phyloP scores from a whole-genome alignment of 2,797 vertebrate genomes.

The Odontamblyopus lacepedii region DNA sequence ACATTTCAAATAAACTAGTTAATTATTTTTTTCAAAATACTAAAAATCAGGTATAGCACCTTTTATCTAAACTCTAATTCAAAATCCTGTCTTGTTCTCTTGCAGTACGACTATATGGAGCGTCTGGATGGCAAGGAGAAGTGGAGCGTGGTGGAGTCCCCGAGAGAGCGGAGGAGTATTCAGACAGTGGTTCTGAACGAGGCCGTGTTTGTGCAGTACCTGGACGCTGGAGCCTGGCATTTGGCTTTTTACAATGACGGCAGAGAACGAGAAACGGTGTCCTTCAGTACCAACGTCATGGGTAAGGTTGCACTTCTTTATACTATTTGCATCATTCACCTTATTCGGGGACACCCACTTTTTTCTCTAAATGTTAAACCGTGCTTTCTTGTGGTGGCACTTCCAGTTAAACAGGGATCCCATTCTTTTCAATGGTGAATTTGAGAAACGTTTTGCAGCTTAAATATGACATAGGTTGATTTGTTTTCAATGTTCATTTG shows the following conservation, averaged over 20 bases:
- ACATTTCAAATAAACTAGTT: too few species aligned
- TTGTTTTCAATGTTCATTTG: too few species aligned
- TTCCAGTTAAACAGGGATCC: too few species aligned
- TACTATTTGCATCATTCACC: too few species aligned
- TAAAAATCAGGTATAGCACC: too few species aligned
- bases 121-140: slow-evolving; percentile 97
- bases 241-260: slow-evolving; percentile 98
- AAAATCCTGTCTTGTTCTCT: slow-evolving; percentile 9
- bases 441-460: too few species aligned
- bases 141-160: slow-evolving; percentile 96
- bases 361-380: neutral
- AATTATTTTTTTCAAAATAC: too few species aligned
- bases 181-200: slow-evolving; percentile 97
- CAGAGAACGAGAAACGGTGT: slow-evolving; percentile 92
- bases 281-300: slow-evolving; percentile 91
- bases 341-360: too few species aligned
- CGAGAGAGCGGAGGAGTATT: slow-evolving; percentile 91
- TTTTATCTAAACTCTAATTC: slow-evolving; percentile 11
- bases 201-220: slow-evolving; percentile 94
- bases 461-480: too few species aligned
- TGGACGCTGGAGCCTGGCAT: slow-evolving; percentile 95
- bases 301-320: slow-evolving; percentile 76
- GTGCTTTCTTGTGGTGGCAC: too few species aligned
- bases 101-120: slow-evolving; percentile 97
- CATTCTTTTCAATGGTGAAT: too few species aligned